Conservation (phyloP, 2,888 invertebrate genomes). For the Pristionchus fissidentatus region DNA sequence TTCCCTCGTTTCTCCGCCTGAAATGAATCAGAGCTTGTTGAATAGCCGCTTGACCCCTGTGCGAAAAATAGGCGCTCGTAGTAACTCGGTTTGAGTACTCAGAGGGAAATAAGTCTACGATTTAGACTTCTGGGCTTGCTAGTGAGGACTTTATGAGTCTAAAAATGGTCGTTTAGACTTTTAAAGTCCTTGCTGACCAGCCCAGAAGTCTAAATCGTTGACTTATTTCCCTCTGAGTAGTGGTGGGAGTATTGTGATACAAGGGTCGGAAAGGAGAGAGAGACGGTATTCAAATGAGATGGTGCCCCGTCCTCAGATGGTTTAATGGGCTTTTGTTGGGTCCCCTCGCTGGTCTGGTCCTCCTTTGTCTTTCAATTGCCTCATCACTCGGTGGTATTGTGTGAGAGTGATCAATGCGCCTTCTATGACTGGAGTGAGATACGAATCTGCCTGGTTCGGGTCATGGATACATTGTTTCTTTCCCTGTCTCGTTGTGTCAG, state of each 20-base stretch:
- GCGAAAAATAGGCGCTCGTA: background rate
- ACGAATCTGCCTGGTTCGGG: too few species aligned
- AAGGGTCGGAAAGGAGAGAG: too few species aligned
- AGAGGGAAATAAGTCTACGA: too few species aligned
- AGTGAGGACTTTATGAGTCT: too few species aligned
- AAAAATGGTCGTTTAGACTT: background rate
- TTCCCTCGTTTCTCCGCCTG: background rate
- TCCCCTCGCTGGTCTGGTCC: background rate
- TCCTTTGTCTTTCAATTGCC: conserved; percentile 6
- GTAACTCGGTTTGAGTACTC: too few species aligned
- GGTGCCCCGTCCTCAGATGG: background rate
- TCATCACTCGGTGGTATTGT: conserved; percentile 34
- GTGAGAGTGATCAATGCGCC: conserved; percentile 23
- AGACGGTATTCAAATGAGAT: conserved; percentile 35
- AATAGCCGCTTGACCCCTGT: background rate
- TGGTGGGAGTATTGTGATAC: too few species aligned
- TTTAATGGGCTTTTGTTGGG: conserved; percentile 30
- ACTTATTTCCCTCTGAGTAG: too few species aligned
- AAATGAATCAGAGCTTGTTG: conserved; percentile 8
- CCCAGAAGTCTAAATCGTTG: background rate
- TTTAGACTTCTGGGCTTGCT: too few species aligned
- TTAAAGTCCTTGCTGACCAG: background rate
- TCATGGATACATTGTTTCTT: background rate
- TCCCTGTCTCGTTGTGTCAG: too few species aligned
- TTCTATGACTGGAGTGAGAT: conserved; percentile 1